A percentile compares a stretch with the other conserved stretches of the same genome.
Evolutionary conservation across 2,888 invertebrate genomes (phyloP).

Genomic region (Notodonta dromedarius): DNA sequence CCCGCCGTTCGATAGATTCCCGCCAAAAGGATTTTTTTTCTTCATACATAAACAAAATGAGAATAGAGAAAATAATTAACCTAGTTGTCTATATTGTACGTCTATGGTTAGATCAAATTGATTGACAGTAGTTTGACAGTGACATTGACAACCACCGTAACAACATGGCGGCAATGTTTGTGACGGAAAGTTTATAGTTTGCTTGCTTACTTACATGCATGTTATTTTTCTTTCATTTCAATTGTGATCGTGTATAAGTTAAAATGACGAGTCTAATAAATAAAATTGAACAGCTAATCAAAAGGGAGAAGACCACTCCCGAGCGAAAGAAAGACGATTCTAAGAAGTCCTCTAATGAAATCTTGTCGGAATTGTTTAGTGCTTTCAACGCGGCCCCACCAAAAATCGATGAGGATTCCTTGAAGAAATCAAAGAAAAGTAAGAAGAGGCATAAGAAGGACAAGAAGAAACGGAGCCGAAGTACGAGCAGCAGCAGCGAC

Average conservation of each 20-base stretch:
- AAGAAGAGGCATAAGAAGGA: conserved; percentile 87
- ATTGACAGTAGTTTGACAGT: not conserved
- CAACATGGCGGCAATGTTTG: not conserved
- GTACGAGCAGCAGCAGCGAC: conserved; percentile 68
- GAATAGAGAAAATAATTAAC: too few species aligned
- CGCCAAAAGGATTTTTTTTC: too few species aligned
- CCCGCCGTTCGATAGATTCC: too few species aligned
- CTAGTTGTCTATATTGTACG: too few species aligned
- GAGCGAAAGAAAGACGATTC: conserved; percentile 74
- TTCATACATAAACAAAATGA: too few species aligned
- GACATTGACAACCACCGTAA: not conserved
- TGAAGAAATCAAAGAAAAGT: conserved; percentile 79
- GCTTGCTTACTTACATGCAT: too few species aligned
- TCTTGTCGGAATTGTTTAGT: conserved; percentile 92
- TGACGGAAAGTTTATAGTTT: too few species aligned
- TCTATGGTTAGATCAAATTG: too few species aligned
- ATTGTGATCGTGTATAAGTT: not conserved
- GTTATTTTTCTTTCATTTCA: too few species aligned
- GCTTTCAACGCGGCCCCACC: conserved; percentile 90
- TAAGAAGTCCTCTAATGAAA: conserved; percentile 90
- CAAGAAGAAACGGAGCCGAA: conserved; percentile 75
- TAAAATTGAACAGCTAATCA: conserved; percentile 75
- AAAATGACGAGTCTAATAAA: conserved; percentile 71
- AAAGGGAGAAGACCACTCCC: conserved; percentile 75
- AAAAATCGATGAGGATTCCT: conserved; percentile 72